Base-by-base conservation (phyloP, 2,888 invertebrate genomes). In the Copidosoma aretas region DNA sequence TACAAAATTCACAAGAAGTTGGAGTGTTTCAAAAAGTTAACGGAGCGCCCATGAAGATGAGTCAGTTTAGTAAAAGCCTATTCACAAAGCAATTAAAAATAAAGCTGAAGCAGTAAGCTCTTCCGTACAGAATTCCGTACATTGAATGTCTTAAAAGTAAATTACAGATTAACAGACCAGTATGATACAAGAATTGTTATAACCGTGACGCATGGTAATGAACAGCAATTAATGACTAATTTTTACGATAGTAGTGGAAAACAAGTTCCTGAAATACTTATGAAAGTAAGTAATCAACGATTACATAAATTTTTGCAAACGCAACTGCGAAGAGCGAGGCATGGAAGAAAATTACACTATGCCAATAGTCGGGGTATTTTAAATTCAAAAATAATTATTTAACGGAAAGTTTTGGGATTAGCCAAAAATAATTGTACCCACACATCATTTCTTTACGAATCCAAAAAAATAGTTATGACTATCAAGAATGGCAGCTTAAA, bases 201-300 rank as follows among this genome's bases (percentile, higher is more conserved):
- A 8, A n/a, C 57, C 32, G 51, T 39, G 14, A 8, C 69, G 14
- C 68, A 69, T 5, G 39, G 57, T 19, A 71, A 70, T 61, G 60
- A 66, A 1, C 61, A 67, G n/a, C 58, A 59, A 22, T 32, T 60
- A 12, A 56, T 64, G 17, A 65, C 61, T 14, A 60, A 60, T 56
- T 1, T 67, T 21, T 62, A 59, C 43, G 60, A 49, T 53, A 58
- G 1, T 14, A 53, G 15, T 1, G 24, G 22, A 17, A 46, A 60
- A 41, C 41, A 43, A 19, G 51, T 64, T 15, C 64, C 49, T 39
- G 25, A 24, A 1, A 12, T 54, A 41, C 19, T 53, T 14, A 1
- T 21, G 22, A 17, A 22, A 1, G 17, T 61, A n/a, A 52, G 32
- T 10, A 41, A 41, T 41, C 22, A 12, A n/a, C 19, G 61, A 4